Conservation (phyloP, 2,888 invertebrate genomes). For the Stictocephala bisonia region DNA sequence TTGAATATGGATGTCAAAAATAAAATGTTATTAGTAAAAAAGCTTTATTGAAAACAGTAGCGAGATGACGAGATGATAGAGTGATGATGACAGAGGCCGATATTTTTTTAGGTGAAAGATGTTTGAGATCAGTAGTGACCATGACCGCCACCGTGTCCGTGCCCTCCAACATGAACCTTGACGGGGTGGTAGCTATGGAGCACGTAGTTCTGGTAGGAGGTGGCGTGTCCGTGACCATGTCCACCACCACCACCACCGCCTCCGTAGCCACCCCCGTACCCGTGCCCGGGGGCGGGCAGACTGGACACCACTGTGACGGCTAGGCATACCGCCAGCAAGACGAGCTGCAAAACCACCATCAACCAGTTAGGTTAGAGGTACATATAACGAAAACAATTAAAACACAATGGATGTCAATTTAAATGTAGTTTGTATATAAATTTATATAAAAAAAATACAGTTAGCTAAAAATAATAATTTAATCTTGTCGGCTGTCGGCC, state of each 20-base stretch:
- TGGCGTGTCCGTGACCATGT: constrained; percentile 48
- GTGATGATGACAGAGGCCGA: constrained; percentile 17
- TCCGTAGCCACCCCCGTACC: constrained; percentile 13
- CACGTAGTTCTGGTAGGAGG: constrained; percentile 46
- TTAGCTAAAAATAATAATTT: too few species aligned
- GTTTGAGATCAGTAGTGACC: constrained; percentile 19
- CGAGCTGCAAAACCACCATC: constrained; percentile 4
- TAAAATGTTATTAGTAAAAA: too few species aligned
- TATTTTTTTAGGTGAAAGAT: constrained; percentile 12
- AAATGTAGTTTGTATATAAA: too few species aligned
- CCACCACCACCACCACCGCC: constrained; percentile 32
- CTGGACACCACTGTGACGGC: background rate
- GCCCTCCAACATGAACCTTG: constrained; percentile 37
- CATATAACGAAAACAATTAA: too few species aligned
- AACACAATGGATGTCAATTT: too few species aligned
- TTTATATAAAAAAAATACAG: too few species aligned
- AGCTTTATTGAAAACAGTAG: constrained; percentile 14
- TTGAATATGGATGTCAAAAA: too few species aligned
- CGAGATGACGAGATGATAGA: too few species aligned
- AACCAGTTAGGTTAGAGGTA: background rate
- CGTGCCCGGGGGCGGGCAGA: constrained; percentile 25
- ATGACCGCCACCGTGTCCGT: constrained; percentile 22
- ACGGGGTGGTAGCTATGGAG: constrained; percentile 49
- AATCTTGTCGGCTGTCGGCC: too few species aligned
- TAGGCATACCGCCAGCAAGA: constrained; percentile 1